phyloP scores from a whole-genome alignment of 2,113 vertebrate species.

The Odocoileus virginianus region DNA sequence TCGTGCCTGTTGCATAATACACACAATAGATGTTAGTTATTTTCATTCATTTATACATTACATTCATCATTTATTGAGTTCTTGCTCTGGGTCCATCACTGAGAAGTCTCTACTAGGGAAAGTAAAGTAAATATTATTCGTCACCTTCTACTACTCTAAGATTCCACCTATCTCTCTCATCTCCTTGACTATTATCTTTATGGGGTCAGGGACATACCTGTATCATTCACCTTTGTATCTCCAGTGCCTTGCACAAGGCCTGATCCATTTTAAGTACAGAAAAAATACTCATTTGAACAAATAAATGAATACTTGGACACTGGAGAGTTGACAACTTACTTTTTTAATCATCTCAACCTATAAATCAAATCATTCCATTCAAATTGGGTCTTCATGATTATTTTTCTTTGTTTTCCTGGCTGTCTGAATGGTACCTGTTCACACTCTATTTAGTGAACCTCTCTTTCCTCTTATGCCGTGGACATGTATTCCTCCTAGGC shows the following conservation, averaged over 20 bases:
- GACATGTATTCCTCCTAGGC: background rate
- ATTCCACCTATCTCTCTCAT: background rate
- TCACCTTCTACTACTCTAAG: background rate
- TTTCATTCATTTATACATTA: background rate
- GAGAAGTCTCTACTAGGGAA: background rate
- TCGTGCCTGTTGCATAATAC: background rate
- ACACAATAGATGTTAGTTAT: background rate
- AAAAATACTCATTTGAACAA: background rate
- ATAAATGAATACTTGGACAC: background rate
- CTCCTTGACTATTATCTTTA: background rate
- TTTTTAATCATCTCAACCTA: background rate
- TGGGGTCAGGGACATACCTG: background rate
- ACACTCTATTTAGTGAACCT: background rate
- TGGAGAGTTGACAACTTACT: background rate
- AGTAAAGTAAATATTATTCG: background rate
- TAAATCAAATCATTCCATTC: background rate
- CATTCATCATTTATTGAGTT: background rate
- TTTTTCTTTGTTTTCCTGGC: background rate
- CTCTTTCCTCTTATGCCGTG: background rate
- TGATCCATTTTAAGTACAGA: background rate
- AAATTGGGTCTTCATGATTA: background rate
- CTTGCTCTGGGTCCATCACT: background rate
- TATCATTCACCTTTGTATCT: background rate
- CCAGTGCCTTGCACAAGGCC: background rate
- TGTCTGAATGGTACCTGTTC: background rate